Percentiles rank a stretch among this genome's conserved stretches.
Evolutionary conservation across 2,113 vertebrate genomes (phyloP).

Genomic region (Dasyurus viverrinus): DNA sequence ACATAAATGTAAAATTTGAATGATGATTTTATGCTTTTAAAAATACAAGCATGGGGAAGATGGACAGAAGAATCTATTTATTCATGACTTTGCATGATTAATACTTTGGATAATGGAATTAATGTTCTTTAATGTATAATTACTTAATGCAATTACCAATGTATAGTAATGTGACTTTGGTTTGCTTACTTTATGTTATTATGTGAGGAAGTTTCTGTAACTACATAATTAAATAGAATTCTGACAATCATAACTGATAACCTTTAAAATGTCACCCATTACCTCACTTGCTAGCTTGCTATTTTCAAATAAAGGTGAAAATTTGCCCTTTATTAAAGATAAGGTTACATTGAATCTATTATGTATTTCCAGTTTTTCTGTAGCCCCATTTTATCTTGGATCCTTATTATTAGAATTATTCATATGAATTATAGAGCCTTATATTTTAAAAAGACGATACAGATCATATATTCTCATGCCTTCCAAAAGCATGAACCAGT

Average conservation of each 20-base stretch:
- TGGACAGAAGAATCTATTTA: slow-evolving; percentile 47
- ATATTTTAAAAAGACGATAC: slow-evolving; percentile 1
- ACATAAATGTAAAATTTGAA: slow-evolving; percentile 41
- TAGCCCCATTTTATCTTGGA: not conserved
- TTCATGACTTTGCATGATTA: slow-evolving; percentile 25
- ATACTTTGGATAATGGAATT: slow-evolving; percentile 50
- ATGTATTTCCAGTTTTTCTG: slow-evolving; percentile 41
- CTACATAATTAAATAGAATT: slow-evolving; percentile 66
- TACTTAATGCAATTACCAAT: slow-evolving; percentile 49
- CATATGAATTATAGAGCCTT: slow-evolving; percentile 17
- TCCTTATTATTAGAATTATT: slow-evolving; percentile 5
- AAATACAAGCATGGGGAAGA: slow-evolving; percentile 28
- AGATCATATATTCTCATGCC: not conserved
- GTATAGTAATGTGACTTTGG: slow-evolving; percentile 51
- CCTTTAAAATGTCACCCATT: slow-evolving; percentile 69
- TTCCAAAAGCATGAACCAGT: not conserved
- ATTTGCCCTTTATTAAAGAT: slow-evolving; percentile 63
- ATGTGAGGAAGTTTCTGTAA: slow-evolving; percentile 64
- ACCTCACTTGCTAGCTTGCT: slow-evolving; percentile 46
- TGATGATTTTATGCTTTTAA: slow-evolving; percentile 22
- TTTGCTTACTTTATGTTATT: slow-evolving; percentile 62
- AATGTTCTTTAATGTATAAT: slow-evolving; percentile 37
- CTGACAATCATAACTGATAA: slow-evolving; percentile 65
- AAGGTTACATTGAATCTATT: slow-evolving; percentile 57
- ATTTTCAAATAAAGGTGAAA: slow-evolving; percentile 68